These are phyloP conservation scores for Vipera latastei DNA, from an alignment of 2,797 vertebrate genomes.

Conservation along the genomic window DNA sequence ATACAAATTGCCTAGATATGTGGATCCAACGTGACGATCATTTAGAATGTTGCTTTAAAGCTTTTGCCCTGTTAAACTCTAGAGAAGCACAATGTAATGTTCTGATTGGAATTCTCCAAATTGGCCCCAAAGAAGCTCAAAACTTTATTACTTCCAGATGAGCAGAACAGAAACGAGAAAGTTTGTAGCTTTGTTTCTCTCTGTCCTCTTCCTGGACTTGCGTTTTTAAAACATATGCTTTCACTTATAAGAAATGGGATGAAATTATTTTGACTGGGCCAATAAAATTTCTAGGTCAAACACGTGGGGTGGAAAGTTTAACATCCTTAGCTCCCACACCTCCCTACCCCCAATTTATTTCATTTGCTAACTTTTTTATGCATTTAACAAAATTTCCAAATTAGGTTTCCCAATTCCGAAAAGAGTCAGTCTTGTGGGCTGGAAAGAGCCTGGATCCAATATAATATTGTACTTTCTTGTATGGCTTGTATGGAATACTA, in stretches of 20 bases:
- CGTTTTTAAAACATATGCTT: background rate
- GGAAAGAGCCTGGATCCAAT: background rate
- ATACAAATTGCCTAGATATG: background rate
- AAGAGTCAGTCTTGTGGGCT: background rate
- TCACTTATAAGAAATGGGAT: background rate
- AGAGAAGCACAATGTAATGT: background rate
- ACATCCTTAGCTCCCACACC: background rate
- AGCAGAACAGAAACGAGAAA: background rate
- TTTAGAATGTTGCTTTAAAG: background rate
- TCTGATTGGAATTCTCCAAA: background rate
- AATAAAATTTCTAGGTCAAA: background rate
- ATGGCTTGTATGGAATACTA: background rate
- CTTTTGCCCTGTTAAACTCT: background rate
- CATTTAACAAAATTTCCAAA: background rate
- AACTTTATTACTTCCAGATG: background rate
- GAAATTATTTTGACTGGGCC: background rate
- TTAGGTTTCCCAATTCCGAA: background rate
- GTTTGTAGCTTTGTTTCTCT: background rate
- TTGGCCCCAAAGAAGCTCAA: background rate
- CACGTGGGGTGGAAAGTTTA: background rate
- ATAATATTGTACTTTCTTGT: background rate
- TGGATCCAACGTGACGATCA: background rate
- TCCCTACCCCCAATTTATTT: background rate
- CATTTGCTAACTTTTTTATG: background rate
- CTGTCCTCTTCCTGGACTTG: background rate